Percentiles rank a stretch among this genome's conserved stretches.
Conservation (phyloP, 2,888 invertebrate genomes). For the Nephrotoma guestfalica region DNA sequence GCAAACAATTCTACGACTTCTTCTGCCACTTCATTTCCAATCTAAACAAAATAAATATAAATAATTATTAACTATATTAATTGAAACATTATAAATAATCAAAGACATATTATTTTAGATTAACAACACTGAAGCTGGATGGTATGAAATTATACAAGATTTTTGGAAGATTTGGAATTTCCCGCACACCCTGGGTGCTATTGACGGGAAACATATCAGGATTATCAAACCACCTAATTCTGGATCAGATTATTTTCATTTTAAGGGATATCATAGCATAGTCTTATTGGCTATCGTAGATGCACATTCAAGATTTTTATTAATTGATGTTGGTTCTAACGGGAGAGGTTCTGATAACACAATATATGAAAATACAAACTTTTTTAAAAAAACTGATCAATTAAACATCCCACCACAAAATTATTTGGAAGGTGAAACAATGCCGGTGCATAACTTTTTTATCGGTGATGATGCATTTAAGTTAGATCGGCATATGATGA, state of each 20-base stretch:
- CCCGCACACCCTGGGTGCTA: conserved; percentile 17
- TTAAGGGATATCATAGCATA: conserved; percentile 17
- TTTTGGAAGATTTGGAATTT: conserved; percentile 15
- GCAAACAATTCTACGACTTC: not conserved
- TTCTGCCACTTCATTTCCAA: not conserved
- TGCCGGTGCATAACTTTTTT: conserved; percentile 8
- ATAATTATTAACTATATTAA: not conserved
- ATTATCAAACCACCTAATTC: conserved; percentile 17
- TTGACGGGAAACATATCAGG: conserved; percentile 21
- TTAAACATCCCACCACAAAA: conserved; percentile 8
- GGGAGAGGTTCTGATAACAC: conserved; percentile 12
- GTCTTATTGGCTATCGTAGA: conserved; percentile 15
- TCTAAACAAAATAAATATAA: not conserved
- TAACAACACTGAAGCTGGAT: conserved; percentile 9
- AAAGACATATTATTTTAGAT: not conserved
- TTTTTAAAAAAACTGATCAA: not conserved
- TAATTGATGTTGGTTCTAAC: conserved; percentile 14
- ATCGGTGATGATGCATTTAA: conserved; percentile 12
- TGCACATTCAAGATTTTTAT: conserved; percentile 14
- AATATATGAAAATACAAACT: not conserved
- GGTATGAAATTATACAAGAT: not conserved
- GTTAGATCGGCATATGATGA: conserved; percentile 10
- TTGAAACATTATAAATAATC: not conserved
- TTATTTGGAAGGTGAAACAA: not conserved
- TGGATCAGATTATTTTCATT: conserved; percentile 18